phyloP scores from a whole-genome alignment of 2,797 vertebrate genomes.

The Malacoraja senta region DNA sequence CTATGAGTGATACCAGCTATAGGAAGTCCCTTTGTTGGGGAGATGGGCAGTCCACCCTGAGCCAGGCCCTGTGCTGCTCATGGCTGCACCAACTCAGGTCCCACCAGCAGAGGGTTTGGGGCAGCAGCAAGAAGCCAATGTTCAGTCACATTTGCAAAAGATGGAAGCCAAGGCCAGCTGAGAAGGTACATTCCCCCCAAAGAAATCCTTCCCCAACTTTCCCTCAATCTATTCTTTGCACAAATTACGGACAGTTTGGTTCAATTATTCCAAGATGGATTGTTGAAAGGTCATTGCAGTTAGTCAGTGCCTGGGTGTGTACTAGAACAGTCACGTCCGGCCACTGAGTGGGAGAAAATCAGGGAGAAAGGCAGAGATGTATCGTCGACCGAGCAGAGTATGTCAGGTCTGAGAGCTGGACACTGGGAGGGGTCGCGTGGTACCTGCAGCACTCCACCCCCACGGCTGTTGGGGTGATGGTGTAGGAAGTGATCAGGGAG shows the following conservation, averaged over 20 bases:
- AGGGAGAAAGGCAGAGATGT: background rate
- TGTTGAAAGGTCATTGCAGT: too few species aligned
- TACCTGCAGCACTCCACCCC: conserved; percentile 89
- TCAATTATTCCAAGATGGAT: too few species aligned
- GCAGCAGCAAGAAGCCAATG: background rate
- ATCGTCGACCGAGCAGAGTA: too few species aligned
- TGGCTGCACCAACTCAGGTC: background rate
- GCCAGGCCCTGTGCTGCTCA: background rate
- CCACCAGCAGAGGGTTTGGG: background rate
- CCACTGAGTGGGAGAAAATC: too few species aligned
- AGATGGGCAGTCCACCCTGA: background rate
- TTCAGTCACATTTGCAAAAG: too few species aligned
- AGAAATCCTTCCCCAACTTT: too few species aligned
- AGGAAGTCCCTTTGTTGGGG: background rate
- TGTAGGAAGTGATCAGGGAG: conserved; percentile 85
- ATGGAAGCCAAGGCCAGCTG: background rate
- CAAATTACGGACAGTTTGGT: too few species aligned
- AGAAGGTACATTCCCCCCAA: too few species aligned
- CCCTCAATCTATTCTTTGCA: too few species aligned
- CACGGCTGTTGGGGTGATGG: conserved; percentile 72
- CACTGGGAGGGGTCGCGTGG: background rate
- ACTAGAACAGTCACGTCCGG: too few species aligned
- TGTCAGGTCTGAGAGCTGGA: background rate
- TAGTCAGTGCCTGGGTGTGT: too few species aligned
- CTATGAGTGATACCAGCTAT: background rate